Evolutionary conservation across 2,888 invertebrate species (phyloP).

Genomic region (Dichetophora obliterata): DNA sequence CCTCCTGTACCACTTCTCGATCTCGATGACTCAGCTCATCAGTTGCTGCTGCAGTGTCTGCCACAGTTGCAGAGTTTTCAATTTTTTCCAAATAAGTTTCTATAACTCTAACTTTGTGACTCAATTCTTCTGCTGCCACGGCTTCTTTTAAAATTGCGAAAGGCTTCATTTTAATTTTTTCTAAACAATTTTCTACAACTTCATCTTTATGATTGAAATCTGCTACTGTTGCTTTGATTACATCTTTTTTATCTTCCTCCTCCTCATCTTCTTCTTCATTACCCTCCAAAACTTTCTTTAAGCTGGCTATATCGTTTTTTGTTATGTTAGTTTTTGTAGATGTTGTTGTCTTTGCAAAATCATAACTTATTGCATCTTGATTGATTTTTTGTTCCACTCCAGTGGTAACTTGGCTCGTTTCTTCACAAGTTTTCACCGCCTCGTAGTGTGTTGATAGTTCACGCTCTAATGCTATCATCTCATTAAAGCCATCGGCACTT

Average conservation of each 20-base stretch:
- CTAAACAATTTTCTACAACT: neutral
- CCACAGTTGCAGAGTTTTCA: neutral
- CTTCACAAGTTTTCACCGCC: neutral
- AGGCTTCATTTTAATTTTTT: neutral
- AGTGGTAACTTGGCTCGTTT: neutral
- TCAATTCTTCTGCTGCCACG: no score
- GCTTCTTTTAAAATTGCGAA: no score
- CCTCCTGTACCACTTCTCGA: neutral
- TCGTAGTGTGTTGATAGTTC: conserved; percentile 57
- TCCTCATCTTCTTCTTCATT: conserved; percentile 53
- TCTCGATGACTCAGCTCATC: neutral
- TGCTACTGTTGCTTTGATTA: no score
- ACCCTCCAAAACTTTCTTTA: conserved; percentile 63
- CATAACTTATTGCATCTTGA: neutral
- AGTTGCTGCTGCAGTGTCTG: neutral
- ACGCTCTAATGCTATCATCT: conserved; percentile 60
- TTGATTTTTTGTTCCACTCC: neutral
- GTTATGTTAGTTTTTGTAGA: neutral
- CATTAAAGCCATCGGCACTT: conserved; percentile 57
- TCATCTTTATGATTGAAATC: no score
- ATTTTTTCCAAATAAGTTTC: neutral
- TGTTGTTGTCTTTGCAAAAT: neutral
- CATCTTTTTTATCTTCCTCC: conserved; percentile 2
- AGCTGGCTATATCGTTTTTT: conserved; percentile 58
- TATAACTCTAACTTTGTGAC: neutral